phyloP scores from a whole-genome alignment of 2,888 invertebrate species.

The Eucera pruinosa region DNA sequence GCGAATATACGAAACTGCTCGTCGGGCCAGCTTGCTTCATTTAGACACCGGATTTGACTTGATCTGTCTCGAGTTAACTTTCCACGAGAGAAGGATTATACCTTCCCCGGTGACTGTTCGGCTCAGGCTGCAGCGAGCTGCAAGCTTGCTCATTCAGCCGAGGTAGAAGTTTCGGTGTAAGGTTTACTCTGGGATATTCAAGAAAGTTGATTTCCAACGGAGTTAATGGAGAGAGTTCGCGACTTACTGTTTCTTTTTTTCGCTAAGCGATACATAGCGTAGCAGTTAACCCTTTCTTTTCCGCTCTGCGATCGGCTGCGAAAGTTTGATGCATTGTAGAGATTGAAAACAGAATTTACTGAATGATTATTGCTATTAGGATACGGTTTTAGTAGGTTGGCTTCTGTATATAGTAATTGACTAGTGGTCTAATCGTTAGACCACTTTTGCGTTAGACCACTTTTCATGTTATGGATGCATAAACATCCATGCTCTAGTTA shows the following conservation, averaged over 20 bases:
- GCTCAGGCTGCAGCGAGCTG: conserved; percentile 35
- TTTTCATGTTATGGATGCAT: too few relatives aligned
- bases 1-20: conserved; percentile 22
- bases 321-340: too few relatives aligned
- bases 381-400: too few relatives aligned
- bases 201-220: conserved; percentile 60
- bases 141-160: conserved; percentile 56
- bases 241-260: conserved; percentile 39
- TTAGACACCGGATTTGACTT: conserved; percentile 64
- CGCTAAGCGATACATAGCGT: not conserved
- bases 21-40: conserved; percentile 40
- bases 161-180: conserved; percentile 63
- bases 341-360: too few relatives aligned
- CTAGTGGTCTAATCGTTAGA: too few relatives aligned
- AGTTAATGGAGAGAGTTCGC: conserved; percentile 54
- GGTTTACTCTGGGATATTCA: conserved; percentile 56
- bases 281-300: conserved; percentile 6
- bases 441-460: too few relatives aligned
- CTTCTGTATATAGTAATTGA: too few relatives aligned
- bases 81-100: conserved; percentile 68
- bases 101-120: conserved; percentile 43
- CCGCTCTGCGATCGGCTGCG: too few relatives aligned
- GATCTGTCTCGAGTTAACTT: conserved; percentile 62
- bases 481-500: too few relatives aligned
- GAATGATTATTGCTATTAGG: too few relatives aligned